phyloP scores from a whole-genome alignment of 2,113 vertebrate species.

The Butastur rufipennis region DNA sequence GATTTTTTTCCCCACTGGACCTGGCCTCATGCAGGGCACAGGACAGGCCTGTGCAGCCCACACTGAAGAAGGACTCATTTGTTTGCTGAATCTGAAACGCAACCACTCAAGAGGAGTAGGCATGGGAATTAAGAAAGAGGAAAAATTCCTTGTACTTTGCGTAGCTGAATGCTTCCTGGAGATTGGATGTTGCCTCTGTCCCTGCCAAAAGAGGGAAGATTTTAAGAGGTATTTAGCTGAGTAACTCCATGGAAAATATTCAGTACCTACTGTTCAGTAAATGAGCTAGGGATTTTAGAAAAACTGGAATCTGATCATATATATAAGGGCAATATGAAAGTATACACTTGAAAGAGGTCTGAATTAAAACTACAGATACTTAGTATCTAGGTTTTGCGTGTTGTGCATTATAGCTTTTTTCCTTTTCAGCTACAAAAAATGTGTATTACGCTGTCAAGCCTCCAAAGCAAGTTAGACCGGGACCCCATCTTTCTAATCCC shows the following conservation, averaged over 20 bases:
- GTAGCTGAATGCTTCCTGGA: neutral
- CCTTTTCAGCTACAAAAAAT: neutral
- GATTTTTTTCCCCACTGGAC: neutral
- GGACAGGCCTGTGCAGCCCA: neutral
- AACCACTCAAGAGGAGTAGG: neutral
- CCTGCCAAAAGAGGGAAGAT: neutral
- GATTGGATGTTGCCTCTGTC: neutral
- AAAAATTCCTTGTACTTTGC: neutral
- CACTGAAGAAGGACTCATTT: neutral
- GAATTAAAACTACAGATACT: neutral
- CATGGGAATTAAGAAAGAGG: neutral
- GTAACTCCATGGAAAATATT: neutral
- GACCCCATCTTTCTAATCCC: neutral
- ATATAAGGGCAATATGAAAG: neutral
- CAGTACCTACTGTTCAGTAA: neutral
- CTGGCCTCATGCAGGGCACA: neutral
- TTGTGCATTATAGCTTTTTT: neutral
- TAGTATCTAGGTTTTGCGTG: neutral
- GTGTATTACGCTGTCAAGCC: neutral
- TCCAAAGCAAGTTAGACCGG: neutral
- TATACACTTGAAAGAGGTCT: neutral
- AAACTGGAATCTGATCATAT: neutral
- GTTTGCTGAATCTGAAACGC: neutral
- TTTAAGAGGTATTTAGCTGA: neutral
- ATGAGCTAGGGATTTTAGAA: neutral